These are phyloP conservation scores for Diploscapter pachys DNA, from an alignment of 1,140 invertebrate genomes.

Conservation along the genomic window DNA sequence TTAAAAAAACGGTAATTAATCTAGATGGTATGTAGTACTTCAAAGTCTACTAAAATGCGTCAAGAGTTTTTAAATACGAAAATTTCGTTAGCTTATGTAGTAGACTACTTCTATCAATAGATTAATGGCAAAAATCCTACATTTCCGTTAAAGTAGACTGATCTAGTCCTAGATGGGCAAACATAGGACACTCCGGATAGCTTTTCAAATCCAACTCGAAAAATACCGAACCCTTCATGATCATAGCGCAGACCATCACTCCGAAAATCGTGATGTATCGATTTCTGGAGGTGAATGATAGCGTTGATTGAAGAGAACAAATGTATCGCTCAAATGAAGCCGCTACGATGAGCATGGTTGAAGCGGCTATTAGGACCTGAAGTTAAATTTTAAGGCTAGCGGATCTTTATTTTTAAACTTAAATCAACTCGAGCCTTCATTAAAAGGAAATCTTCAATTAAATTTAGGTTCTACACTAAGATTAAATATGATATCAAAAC, in stretches of 20 bases:
- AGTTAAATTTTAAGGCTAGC: too few species aligned
- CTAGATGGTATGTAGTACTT: too few species aligned
- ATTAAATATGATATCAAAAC: too few species aligned
- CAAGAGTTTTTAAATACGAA: too few species aligned
- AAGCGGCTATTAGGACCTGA: slow-evolving; percentile 11
- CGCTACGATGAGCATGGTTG: slow-evolving; percentile 20
- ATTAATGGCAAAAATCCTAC: too few species aligned
- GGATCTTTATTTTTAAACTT: too few species aligned
- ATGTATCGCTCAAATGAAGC: slow-evolving; percentile 22
- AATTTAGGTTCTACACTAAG: too few species aligned
- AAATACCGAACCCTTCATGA: slow-evolving; percentile 19
- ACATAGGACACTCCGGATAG: slow-evolving; percentile 9
- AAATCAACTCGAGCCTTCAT: too few species aligned
- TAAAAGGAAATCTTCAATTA: too few species aligned
- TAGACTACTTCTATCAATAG: too few species aligned
- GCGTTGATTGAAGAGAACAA: slow-evolving; percentile 11
- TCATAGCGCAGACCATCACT: slow-evolving; percentile 9
- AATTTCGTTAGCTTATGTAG: too few species aligned
- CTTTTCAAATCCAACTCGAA: slow-evolving; percentile 13
- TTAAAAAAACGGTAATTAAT: neutral
- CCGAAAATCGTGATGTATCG: slow-evolving; percentile 7
- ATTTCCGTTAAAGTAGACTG: neutral
- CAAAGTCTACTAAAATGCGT: too few species aligned
- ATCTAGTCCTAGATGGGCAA: slow-evolving; percentile 14
- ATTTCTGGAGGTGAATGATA: slow-evolving; percentile 8